phyloP scores from a whole-genome alignment of 2,888 invertebrate species.

The Perizoma affinitatum region DNA sequence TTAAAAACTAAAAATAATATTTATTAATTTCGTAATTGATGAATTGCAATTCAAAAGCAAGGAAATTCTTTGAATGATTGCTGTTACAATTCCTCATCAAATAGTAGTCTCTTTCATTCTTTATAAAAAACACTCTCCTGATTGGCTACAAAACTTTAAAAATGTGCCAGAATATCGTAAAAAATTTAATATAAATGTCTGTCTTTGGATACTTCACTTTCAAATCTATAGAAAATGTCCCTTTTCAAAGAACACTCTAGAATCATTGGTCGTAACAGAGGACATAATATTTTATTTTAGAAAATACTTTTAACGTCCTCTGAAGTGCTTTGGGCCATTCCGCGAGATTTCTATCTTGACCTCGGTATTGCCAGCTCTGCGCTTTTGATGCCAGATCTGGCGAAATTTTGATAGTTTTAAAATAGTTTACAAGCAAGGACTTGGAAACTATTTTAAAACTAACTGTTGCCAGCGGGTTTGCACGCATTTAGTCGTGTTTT shows the following conservation, averaged over 20 bases:
- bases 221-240: conserved; percentile 20
- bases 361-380: conserved; percentile 4
- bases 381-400: conserved; percentile 20
- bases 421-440: too few relatives aligned
- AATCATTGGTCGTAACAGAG: conserved; percentile 21
- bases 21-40: too few relatives aligned
- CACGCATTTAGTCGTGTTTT: too few relatives aligned
- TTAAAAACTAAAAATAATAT: too few relatives aligned
- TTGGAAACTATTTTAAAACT: too few relatives aligned
- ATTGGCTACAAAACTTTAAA: conserved; percentile 15
- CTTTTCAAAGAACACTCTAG: conserved; percentile 7
- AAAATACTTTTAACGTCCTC: conserved; percentile 18
- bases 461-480: too few relatives aligned
- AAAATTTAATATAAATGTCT: conserved; percentile 20
- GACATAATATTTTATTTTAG: conserved; percentile 25
- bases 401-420: too few relatives aligned
- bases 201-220: conserved; percentile 4
- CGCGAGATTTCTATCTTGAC: conserved; percentile 26
- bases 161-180: conserved; percentile 11
- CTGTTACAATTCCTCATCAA: too few relatives aligned
- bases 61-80: too few relatives aligned
- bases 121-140: not conserved
- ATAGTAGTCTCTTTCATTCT: too few relatives aligned
- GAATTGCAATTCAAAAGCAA: too few relatives aligned
- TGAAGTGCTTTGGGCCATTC: conserved; percentile 29